These are phyloP conservation scores for Anarhynchus alexandrinus DNA, from an alignment of 2,113 vertebrate species.

Conservation along the genomic window DNA sequence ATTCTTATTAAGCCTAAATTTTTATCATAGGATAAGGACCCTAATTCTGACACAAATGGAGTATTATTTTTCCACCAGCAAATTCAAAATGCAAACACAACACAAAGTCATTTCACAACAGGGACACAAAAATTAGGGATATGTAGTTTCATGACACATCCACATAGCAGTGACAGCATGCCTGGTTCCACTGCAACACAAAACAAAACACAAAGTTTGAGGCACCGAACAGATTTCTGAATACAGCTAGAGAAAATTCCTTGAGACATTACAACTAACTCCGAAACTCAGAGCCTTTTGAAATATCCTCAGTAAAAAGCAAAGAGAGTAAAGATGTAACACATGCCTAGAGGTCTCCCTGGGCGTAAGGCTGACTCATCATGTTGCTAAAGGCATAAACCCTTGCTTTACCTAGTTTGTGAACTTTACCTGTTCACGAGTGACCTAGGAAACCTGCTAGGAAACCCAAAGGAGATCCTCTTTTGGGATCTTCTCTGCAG, in stretches of 20 bases:
- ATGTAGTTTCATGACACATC: not conserved
- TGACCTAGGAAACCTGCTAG: not conserved
- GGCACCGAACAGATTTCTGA: not conserved
- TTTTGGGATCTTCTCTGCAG: too few relatives aligned
- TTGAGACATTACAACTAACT: not conserved
- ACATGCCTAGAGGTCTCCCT: not conserved
- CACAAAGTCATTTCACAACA: not conserved
- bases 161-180: not conserved
- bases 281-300: not conserved
- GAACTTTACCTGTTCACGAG: not conserved
- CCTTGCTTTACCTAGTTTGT: not conserved
- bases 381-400: not conserved
- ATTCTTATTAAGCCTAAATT: slow-evolving; percentile 8
- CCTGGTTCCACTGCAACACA: not conserved
- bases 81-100: not conserved
- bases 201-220: not conserved
- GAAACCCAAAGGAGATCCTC: not conserved
- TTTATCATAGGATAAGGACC: not conserved
- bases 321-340: not conserved
- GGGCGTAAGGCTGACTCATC: not conserved
- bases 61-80: not conserved
- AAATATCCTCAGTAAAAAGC: not conserved
- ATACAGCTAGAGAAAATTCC: not conserved
- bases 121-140: not conserved
- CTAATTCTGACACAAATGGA: not conserved